Base-by-base conservation (phyloP, 2,113 vertebrate species). In the Osmerus mordax region DNA sequence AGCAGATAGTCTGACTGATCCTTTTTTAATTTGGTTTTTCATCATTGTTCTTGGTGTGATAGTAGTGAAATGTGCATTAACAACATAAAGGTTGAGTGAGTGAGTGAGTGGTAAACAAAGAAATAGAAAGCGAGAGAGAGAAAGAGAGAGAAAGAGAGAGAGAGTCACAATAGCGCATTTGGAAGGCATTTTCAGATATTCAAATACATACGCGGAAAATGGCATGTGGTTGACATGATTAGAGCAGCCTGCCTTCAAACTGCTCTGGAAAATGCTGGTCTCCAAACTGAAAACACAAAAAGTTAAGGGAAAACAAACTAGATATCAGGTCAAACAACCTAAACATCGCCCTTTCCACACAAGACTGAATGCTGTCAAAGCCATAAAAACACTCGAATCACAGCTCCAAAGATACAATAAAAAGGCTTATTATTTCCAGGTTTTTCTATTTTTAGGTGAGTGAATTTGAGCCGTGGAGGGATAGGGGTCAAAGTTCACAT, bases 401-500 rank as follows among this genome's bases (percentile, higher is more conserved):
- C 21, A 54, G 54, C 72, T 80, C 56, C n/a, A 74, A 72, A 85
- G 52, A 18, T 58, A 21, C 76, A 81, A 70, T 82, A 78, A 78
- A 86, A 77, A 29, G 60, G 60, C 76, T 81, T 82, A 83, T 85
- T 84, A 86, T 83, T 91, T 89, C 74, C 87, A 92, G 86, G 84
- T 89, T 88, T 88, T 87, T 56, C 91, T 93, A 92, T 93, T 93
- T 94, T 92, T 91, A 90, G 90, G 85, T 82, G 72, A 73, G 84
- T 81, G 58, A 3, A 88, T 89, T 89, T 72, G 76, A 88, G 88
- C 86, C 77, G 88, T 55, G 6, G 73, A 83, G 86, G 86, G 89
- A 89, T 90, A 36, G 78, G 76, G 90, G 92, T 95, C 91, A 92
- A 81, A 94, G 94, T 88, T 87, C 92, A 90, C 87, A 89, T 93